A percentile compares a stretch with the other conserved stretches of the same genome.
Conservation (phyloP, 1,140 invertebrate species). For the Phenacoccus solenopsis region DNA sequence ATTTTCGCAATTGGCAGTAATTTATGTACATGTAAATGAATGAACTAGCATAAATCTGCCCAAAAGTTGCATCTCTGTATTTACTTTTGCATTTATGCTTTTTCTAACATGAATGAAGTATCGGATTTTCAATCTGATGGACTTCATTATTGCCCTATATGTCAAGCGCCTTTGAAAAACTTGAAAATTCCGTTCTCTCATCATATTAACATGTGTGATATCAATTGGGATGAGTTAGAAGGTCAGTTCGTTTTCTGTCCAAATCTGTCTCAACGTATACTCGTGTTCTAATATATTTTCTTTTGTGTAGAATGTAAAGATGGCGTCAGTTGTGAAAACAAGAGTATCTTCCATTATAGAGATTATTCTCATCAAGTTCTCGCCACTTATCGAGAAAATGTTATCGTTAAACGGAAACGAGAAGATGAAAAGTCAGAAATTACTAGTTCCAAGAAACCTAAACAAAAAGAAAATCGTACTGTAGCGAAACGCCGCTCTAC, state of each 20-base stretch:
- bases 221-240: slow-evolving; percentile 16
- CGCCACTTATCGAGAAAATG: slow-evolving; percentile 21
- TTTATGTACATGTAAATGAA: too few species aligned
- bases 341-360: slow-evolving; percentile 25
- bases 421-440: background rate
- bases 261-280: background rate
- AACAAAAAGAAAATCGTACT: background rate
- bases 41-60: too few species aligned
- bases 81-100: too few species aligned
- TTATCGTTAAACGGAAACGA: background rate
- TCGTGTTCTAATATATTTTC: slow-evolving; percentile 17
- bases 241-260: background rate
- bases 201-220: slow-evolving; percentile 17
- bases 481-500: background rate
- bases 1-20: too few species aligned
- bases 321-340: slow-evolving; percentile 22
- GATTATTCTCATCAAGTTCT: slow-evolving; percentile 24
- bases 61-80: too few species aligned
- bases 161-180: slow-evolving; percentile 19
- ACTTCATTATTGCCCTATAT: slow-evolving; percentile 17
- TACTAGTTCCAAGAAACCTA: background rate
- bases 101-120: background rate
- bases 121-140: background rate
- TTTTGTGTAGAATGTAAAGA: slow-evolving; percentile 23
- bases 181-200: slow-evolving; percentile 8